Base-by-base conservation (phyloP, 2,888 invertebrate genomes). In the Erynnis tages region DNA sequence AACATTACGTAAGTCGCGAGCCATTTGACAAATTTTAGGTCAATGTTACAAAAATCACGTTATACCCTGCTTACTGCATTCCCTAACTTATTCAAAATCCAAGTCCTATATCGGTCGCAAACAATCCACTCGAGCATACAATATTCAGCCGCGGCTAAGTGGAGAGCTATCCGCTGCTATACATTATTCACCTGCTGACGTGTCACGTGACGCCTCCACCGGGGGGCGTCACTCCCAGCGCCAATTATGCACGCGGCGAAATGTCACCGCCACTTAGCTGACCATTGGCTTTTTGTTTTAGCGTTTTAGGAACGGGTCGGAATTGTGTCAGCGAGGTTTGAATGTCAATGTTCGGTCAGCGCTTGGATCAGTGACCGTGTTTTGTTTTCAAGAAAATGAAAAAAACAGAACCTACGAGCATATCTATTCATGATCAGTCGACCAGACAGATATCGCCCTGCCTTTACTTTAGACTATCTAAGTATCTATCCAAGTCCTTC, bases 241-340 rank as follows among this genome's bases (percentile, higher is more conserved):
- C 84, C 87, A 89, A 89, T 89, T 89, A 89, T 88, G 85, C 87
- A 85, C 73, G 71, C 73, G 75, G 66, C 78, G 76, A 85, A 85
- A 84, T 80, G 86, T 83, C 87, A 81, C 75, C 66, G 65, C 62
- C 83, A 82, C 83, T 87, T 82, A 82, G 74, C 65, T 87, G 89
- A 89, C 88, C 76, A 88, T 82, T 88, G 85, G 79, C 89, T 85
- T 79, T 82, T 87, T 83, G 78, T 84, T 78, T 78, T 66, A 63
- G 73, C 72, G 63, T 74, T 74, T 74, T 72, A 67, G 59, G 69
- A 67, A 72, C 72, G 67, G 77, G 78, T 82, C 80, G 81, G 79
- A 66, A 69, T 63, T 69, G 66, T 65, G 59, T 50, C 50, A 50
- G 19, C 29, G 17, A 4, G 34, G 30, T 43, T 19, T n/a, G 21